These are phyloP conservation scores for Gymnorhina tibicen DNA, from an alignment of 2,113 vertebrate species.

Conservation along the genomic window DNA sequence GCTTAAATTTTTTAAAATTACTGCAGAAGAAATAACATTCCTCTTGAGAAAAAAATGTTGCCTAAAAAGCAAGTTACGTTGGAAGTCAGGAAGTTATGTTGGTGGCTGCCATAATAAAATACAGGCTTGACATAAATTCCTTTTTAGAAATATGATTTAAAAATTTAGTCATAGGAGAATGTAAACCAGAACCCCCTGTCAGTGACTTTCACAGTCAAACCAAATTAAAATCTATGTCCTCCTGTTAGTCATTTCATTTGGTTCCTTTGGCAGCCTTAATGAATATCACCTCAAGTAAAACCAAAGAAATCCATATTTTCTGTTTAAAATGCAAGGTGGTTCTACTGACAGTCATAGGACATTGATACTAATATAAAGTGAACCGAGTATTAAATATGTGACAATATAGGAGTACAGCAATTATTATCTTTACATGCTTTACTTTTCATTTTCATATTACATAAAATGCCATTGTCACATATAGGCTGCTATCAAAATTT, in stretches of 20 bases:
- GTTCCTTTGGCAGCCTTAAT: conserved; percentile 5
- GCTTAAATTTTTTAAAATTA: not conserved
- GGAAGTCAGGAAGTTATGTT: not conserved
- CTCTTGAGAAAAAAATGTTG: not conserved
- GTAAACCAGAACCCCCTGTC: not conserved
- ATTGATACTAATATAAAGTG: not conserved
- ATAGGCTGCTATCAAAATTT: conserved; percentile 2
- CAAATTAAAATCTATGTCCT: conserved; percentile 4
- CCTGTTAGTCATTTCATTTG: not conserved
- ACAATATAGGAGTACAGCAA: not conserved
- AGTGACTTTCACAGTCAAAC: conserved; percentile 1
- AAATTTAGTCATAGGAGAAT: not conserved
- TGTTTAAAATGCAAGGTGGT: conserved; percentile 15
- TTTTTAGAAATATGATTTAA: not conserved
- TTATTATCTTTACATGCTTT: conserved; percentile 11
- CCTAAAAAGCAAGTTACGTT: not conserved
- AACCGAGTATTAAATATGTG: not conserved
- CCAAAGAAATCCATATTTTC: conserved; percentile 4
- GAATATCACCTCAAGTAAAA: conserved; percentile 5
- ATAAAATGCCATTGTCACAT: conserved; percentile 15
- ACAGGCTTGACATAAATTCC: not conserved
- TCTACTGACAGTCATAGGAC: not conserved
- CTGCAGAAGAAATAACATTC: not conserved
- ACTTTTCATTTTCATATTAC: conserved; percentile 13
- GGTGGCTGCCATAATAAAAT: not conserved